Evolutionary conservation across 1,140 invertebrate species (phyloP), one percentile per base, ranked within the genome.

Genomic region (Drosophila teissieri): DNA sequence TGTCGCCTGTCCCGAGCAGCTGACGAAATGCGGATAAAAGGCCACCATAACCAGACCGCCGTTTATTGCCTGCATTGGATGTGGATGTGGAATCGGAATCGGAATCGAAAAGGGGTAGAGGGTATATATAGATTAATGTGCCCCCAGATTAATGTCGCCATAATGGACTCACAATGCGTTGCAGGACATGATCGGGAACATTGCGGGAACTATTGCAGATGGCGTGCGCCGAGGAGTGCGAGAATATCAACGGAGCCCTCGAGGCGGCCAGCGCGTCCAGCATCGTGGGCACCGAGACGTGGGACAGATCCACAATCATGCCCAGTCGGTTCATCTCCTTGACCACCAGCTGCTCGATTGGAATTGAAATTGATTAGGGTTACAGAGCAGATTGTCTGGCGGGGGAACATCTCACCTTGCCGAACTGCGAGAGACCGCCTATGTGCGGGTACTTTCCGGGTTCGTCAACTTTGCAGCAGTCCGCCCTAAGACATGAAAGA

Each of bases 301-400:
- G 97, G 5, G 96, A 97, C 72, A 98, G 93, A 93, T 98, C 97
- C 37, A 98, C 95, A 93, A 98, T 93, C 97, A 98, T 98, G n/a
- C 97, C 97, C 44, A 97, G 93, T 37, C 96, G 94, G 93, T 97
- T 97, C 96, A 97, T 96, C 93, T 97, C 96, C 73, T 94, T 93
- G 8, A 97, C 95, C 78, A 97, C 95, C 91, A 95, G 94, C 96
- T 97, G 93, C 15, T 27, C 5, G 12, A 45, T 15, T 12, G 10
- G 27, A 12, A 8, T 1, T 0, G 2, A 7, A 6, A 44, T 65
- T 45, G 4, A 27, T 61, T 45, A 17, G 15, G n/a, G 17, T 12
- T 36, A 15, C 7, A 15, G 7, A 12, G 10, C 31, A 5, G 3
- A 11, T 5, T 3, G 0, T 5, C 7, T 15, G 2, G 11, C 1